Base-by-base conservation (phyloP, 2,113 vertebrate species). In the Caranx melampygus region DNA sequence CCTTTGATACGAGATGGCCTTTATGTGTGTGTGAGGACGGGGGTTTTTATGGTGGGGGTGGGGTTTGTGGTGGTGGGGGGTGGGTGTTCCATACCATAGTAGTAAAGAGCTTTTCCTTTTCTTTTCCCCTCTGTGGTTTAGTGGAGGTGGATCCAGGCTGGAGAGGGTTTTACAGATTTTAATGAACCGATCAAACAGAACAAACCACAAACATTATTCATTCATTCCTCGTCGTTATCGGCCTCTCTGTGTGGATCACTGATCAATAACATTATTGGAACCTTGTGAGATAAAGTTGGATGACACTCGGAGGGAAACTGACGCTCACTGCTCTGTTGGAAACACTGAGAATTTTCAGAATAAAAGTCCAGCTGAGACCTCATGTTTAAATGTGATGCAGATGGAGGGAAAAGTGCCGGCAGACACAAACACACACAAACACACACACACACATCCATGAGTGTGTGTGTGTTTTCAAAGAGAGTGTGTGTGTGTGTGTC, bases 1-100 rank as follows among this genome's bases (percentile, higher is more conserved):
- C 82, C 83, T 91, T 89, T 89, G 83, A 91, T 84, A 68, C 37
- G 1, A 35, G 58, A 73, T 57, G 73, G 84, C 63, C 86, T 87
- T 82, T 75, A 3, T 72, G 37, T 55, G 64, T 42, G 52, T 62
- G 35, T 11, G 60, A 13, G 61, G 1, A 18, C 10, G 55, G 65
- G 7, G 18, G 14, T 8, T 15, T 44, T 14, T 26, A 42, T 42
- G 40, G 40, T 8, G 8, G 40, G 2, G 2, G 13, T 59, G 34
- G 67, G 49, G 26, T 26, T 26, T 26, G 26, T 26, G 26, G 26
- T 26, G 40, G 40, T 8, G 8, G 40, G 40, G 2, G 2, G 13
- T 59, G 34, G 35, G 76, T 65, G 69, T 85, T 85, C 75, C 65
- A 85, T 75, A 82, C 64, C 87, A 84, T 73, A 68, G 37, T 55